Evolutionary conservation across 2,888 invertebrate genomes (phyloP).

Genomic region (Phortica okadai): DNA sequence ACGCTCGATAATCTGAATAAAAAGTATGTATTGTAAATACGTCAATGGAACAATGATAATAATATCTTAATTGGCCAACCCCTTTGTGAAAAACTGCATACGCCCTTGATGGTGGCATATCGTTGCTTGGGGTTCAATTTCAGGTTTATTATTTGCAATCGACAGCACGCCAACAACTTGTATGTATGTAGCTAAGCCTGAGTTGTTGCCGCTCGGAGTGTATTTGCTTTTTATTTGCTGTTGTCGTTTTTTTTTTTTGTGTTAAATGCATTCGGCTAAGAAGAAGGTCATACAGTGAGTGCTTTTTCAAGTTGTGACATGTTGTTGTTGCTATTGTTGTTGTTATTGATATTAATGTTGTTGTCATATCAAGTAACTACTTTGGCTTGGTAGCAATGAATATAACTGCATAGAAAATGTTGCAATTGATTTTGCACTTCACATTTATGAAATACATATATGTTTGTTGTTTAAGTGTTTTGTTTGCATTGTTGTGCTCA

Average conservation of each 20-base stretch:
- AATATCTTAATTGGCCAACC: too few species aligned
- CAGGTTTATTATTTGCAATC: constrained; percentile 54
- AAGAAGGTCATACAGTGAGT: constrained; percentile 25
- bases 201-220: not conserved
- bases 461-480: constrained; percentile 68
- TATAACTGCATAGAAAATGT: not conserved
- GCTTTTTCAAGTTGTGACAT: not conserved
- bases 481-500: constrained; percentile 48
- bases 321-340: not conserved
- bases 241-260: not conserved
- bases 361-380: not conserved
- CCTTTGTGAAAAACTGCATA: not conserved
- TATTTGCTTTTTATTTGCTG: not conserved
- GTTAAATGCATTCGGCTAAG: constrained; percentile 20
- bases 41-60: too few species aligned
- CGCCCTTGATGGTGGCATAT: not conserved
- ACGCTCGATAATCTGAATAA: too few species aligned
- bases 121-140: constrained; percentile 50
- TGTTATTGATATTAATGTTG: not conserved
- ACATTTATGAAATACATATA: constrained; percentile 42
- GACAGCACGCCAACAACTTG: constrained; percentile 17
- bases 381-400: not conserved
- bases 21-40: too few species aligned
- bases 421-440: constrained; percentile 42
- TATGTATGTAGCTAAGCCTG: not conserved